A percentile compares a stretch with the other conserved stretches of the same genome.
phyloP scores from a whole-genome alignment of 1,140 invertebrate genomes.

The Hycleus phaleratus region DNA sequence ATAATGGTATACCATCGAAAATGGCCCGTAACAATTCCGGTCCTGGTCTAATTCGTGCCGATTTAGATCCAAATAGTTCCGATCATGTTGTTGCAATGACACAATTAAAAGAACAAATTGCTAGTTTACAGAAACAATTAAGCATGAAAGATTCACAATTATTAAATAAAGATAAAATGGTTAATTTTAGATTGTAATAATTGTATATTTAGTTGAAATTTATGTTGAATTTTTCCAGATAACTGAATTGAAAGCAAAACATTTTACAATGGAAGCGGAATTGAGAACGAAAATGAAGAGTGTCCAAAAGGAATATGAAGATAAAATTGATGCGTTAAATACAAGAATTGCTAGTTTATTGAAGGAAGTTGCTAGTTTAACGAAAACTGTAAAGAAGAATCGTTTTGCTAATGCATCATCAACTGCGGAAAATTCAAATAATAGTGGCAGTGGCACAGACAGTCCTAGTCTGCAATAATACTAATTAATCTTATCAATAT shows the following conservation, averaged over 20 bases:
- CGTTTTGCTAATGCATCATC: conserved; percentile 23
- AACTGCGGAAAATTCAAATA: conserved; percentile 49
- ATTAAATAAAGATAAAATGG: conserved; percentile 85
- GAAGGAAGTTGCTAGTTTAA: conserved; percentile 77
- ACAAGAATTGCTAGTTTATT: conserved; percentile 67
- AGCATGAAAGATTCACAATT: conserved; percentile 77
- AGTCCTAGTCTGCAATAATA: conserved; percentile 54
- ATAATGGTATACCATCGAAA: conserved; percentile 41
- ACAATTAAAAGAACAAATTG: conserved; percentile 89
- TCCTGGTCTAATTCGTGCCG: conserved; percentile 42
- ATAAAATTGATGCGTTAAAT: conserved; percentile 70
- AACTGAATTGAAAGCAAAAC: conserved; percentile 85
- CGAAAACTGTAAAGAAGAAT: conserved; percentile 61
- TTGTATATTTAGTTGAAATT: not conserved
- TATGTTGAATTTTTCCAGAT: conserved; percentile 52
- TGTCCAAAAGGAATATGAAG: conserved; percentile 71
- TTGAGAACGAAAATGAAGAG: conserved; percentile 76
- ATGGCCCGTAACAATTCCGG: conserved; percentile 41
- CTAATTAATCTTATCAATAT: not conserved
- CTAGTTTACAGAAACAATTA: conserved; percentile 84
- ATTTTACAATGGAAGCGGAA: conserved; percentile 81
- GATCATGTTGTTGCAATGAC: conserved; percentile 93
- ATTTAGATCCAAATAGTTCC: conserved; percentile 75
- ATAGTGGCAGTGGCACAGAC: conserved; percentile 68
- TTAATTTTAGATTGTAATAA: conserved; percentile 36